Percentiles rank a stretch among this genome's conserved stretches.
Evolutionary conservation across 2,888 invertebrate genomes (phyloP).

Genomic region (Monoplex corrugatus): DNA sequence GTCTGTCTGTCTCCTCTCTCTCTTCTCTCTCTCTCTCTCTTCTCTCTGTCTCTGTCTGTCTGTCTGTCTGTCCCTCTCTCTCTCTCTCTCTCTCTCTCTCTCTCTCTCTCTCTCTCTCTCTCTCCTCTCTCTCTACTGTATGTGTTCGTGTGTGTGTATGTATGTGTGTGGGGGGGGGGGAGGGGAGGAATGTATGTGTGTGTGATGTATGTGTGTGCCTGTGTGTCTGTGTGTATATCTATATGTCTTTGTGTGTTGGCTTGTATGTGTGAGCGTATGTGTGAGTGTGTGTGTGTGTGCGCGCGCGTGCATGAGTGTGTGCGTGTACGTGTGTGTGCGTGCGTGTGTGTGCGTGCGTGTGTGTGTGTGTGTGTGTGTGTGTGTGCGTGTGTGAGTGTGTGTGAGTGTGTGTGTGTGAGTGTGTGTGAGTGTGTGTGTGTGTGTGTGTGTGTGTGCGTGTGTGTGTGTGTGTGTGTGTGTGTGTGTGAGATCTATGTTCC

Average conservation of each 20-base stretch:
- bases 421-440: background rate
- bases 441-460: background rate
- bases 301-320: background rate
- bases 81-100: too few species aligned
- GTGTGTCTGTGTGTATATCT: constrained; percentile 1
- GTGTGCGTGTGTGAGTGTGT: background rate
- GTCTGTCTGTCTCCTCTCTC: too few species aligned
- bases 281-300: constrained; percentile 23
- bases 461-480: background rate
- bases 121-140: too few species aligned
- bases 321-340: constrained; percentile 3
- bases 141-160: too few species aligned
- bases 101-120: too few species aligned
- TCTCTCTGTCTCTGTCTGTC: too few species aligned
- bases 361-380: constrained; percentile 12
- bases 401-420: background rate
- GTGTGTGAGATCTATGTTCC: background rate
- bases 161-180: too few species aligned
- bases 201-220: background rate
- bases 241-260: background rate
- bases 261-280: constrained; percentile 2
- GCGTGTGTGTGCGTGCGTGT: constrained; percentile 1
- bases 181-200: too few species aligned
- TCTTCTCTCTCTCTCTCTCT: too few species aligned
- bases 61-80: too few species aligned